phyloP scores from a whole-genome alignment of 1,140 invertebrate species.

The Anagrus nilaparvatae region DNA sequence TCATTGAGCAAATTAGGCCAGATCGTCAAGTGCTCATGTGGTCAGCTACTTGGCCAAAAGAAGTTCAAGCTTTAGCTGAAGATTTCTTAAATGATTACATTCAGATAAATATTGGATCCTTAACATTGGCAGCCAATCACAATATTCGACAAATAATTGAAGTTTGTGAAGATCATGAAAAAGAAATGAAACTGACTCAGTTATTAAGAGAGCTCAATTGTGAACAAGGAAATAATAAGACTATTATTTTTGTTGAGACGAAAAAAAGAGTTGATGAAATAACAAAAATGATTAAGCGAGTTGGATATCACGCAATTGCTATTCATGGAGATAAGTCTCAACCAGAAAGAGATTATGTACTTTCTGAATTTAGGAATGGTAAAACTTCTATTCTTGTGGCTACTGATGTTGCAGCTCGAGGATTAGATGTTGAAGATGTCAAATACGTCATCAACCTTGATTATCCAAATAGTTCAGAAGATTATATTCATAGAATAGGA shows the following conservation, averaged over 20 bases:
- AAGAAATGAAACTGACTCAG: slow-evolving; percentile 69
- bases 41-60: slow-evolving; percentile 99
- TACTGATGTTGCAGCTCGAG: slow-evolving; percentile 97
- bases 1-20: slow-evolving; percentile 90
- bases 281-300: slow-evolving; percentile 76
- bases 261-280: slow-evolving; percentile 98
- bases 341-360: slow-evolving; percentile 86
- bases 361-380: slow-evolving; percentile 86
- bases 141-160: slow-evolving; percentile 96
- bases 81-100: slow-evolving; percentile 89
- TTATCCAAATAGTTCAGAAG: slow-evolving; percentile 96
- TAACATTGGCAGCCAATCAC: slow-evolving; percentile 90
- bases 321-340: slow-evolving; percentile 99
- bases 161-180: slow-evolving; percentile 85
- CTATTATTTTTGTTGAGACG: slow-evolving; percentile 96
- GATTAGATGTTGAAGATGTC: slow-evolving; percentile 96
- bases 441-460: slow-evolving; percentile 99
- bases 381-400: slow-evolving; percentile 92
- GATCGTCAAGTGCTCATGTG: slow-evolving; percentile 97
- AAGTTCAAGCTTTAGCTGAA: slow-evolving; percentile 87
- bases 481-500: slow-evolving; percentile 98
- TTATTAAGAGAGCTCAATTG: slow-evolving; percentile 77
- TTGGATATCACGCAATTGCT: slow-evolving; percentile 75
- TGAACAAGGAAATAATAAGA: slow-evolving; percentile 85
- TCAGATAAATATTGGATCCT: slow-evolving; percentile 88